Base-by-base conservation (phyloP, 1,140 invertebrate genomes). In the Papilio glaucus region DNA sequence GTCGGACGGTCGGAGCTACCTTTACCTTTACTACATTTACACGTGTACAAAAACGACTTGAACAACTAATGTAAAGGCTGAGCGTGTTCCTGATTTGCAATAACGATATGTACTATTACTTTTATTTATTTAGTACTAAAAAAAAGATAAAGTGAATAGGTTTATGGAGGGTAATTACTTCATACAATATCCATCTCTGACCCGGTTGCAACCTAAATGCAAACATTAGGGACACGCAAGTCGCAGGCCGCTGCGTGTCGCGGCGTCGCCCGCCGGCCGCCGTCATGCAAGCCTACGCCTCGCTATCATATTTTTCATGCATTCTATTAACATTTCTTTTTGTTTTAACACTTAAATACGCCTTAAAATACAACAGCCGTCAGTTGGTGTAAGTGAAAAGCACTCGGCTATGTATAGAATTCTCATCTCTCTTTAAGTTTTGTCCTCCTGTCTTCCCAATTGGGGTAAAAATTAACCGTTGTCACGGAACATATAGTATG, bases 131-230 rank as follows among this genome's bases (percentile, higher is more conserved):
- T 24, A 57, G 24, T 13, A 12, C 21, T 57, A 4, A 24, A 57
- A 45, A 42, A 69, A 71, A 69, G 68, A 71, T 71, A 26, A 71
- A 60, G 62, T 29, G 42, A 71, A 72, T 67, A 49, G 38, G 21
- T 75, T 57, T 49, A 71, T 72, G 65, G 61, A 71, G 73, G 37
- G 29, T 75, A 81, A 80, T 85, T 78, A 82, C 72, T 72, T 74
- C 75, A 79, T 85, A 80, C 78, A 82, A 85, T 85, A 87, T 86
- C 80, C 82, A 88, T 84, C 81, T 90, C 78, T 90, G 88, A 90
- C 86, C 88, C 74, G 85, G 73, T 85, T 84, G 83, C 80, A 82
- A 86, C 78, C 81, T 85, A 81, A 87, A 86, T 84, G 79, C 84
- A 87, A 86, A 78, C 82, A 81, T 85, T 85, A 86, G 77, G 76